Percentiles rank a stretch among this genome's conserved stretches.
Evolutionary conservation across 2,888 invertebrate species (phyloP).

Genomic region (Philopedon plagiatum): DNA sequence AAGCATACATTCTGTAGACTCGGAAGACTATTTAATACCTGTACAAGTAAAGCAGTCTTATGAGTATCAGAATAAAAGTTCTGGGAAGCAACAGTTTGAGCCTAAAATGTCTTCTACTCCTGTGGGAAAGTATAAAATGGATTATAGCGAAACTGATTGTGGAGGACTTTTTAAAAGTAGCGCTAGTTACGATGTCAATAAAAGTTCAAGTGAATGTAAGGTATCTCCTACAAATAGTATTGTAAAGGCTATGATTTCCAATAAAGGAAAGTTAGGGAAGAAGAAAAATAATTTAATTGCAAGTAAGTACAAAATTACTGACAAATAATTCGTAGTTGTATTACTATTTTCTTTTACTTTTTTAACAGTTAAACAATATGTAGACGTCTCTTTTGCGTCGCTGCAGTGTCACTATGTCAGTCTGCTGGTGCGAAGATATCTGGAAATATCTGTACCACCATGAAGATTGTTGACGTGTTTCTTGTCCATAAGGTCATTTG

Average conservation of each 20-base stretch:
- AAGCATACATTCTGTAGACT: conserved; percentile 45
- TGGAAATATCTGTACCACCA: too few species aligned
- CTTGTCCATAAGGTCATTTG: too few species aligned
- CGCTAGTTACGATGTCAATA: conserved; percentile 59
- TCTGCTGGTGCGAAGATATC: too few species aligned
- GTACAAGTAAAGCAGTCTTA: conserved; percentile 39
- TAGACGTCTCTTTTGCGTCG: too few species aligned
- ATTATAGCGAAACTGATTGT: conserved; percentile 50
- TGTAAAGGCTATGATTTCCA: conserved; percentile 73
- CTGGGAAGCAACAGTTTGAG: conserved; percentile 57
- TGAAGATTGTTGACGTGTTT: too few species aligned
- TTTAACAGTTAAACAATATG: too few species aligned
- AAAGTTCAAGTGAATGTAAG: conserved; percentile 61
- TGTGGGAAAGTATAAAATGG: conserved; percentile 53
- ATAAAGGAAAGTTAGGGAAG: conserved; percentile 76
- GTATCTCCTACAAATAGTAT: conserved; percentile 71
- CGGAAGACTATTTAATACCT: conserved; percentile 48
- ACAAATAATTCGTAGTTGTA: too few species aligned
- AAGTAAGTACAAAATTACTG: conserved; percentile 72
- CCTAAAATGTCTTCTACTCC: conserved; percentile 63
- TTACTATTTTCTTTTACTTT: too few species aligned
- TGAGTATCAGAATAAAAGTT: conserved; percentile 25
- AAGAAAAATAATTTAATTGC: conserved; percentile 81
- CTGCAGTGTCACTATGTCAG: too few species aligned
- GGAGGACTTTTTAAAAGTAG: conserved; percentile 22